Percentiles rank a stretch among this genome's conserved stretches.
phyloP scores from a whole-genome alignment of 1,140 invertebrate genomes.

The Vanessa tameamea region DNA sequence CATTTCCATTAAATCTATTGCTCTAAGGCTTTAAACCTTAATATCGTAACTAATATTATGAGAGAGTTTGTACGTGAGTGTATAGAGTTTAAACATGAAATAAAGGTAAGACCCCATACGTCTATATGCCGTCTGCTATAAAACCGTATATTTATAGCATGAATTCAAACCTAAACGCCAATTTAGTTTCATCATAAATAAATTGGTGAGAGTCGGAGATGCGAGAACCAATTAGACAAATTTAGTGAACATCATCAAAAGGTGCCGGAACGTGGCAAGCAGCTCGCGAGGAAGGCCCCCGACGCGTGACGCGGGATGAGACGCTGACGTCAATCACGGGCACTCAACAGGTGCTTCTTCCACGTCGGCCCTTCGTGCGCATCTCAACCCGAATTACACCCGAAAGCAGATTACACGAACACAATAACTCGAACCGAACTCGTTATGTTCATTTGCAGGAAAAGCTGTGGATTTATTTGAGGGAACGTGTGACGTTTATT shows the following conservation, averaged over 20 bases:
- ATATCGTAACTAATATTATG: background rate
- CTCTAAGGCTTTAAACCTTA: background rate
- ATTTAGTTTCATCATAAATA: too few relatives aligned
- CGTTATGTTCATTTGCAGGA: conserved; percentile 5
- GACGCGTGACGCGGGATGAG: conserved; percentile 4
- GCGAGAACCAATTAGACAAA: background rate
- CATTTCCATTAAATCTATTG: background rate
- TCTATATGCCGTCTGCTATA: too few relatives aligned
- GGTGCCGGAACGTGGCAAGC: background rate
- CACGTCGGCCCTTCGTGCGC: background rate
- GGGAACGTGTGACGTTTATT: conserved; percentile 1
- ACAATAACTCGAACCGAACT: conserved; percentile 5
- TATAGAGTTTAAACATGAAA: too few relatives aligned
- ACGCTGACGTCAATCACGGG: conserved; percentile 10
- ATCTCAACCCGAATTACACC: background rate
- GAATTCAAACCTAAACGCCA: too few relatives aligned
- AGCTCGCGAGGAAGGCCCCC: background rate
- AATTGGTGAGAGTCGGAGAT: background rate
- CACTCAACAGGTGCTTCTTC: conserved; percentile 10
- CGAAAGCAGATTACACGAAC: background rate
- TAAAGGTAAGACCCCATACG: too few relatives aligned
- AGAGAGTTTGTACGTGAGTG: background rate
- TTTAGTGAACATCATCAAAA: background rate
- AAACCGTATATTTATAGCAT: too few relatives aligned
- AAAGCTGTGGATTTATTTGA: background rate